Base-by-base conservation (phyloP, 2,113 vertebrate species). In the Cervus canadensis region DNA sequence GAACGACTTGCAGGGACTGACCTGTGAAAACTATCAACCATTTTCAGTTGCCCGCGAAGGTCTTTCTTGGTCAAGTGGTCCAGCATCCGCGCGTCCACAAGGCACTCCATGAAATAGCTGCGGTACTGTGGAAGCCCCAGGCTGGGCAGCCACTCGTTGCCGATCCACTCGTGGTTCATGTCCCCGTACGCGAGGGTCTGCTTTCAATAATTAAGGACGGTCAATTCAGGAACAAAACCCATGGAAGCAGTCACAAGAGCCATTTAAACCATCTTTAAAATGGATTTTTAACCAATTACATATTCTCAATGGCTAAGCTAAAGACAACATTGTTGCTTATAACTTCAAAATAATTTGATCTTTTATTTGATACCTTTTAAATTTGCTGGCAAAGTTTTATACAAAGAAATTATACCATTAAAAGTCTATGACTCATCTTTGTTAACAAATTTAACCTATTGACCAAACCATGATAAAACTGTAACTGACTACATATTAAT, bases 81-180 rank as follows among this genome's bases (percentile, higher is more conserved):
- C 26, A 99, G 99, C 99, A 99, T 99, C 10, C 99, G 99, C 23
- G 99, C 99, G n/a, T 99, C 99, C 71, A 99, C 99, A 54, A 99
- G 99, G 89, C 99, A 99, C 98, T 99, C 99, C 99, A 99, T 99
- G 98, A 99, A 99, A 96, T 99, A 99, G 98, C 99, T 99, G 79
- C 99, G 99, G 97, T 99, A 99, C 98, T 99, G 99, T 0, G 99
- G 99, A 45, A 99, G 97, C 15, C 99, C 99, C 95, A 99, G 99
- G 76, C 99, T 99, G 7, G 99, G 99, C 59, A 99, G 99, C 99
- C 99, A 99, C 97, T 99, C 99, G 0, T 99, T 99, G 57, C 99
- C 99, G 1, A 99, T 99, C 99, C 99, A 99, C 98, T 99, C 99
- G 0, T 99, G 99, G 98, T 99, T 99, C 99, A 99, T 99, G 98